Base-by-base conservation (phyloP, 1,140 invertebrate species). In the Branchinecta lindahli region DNA sequence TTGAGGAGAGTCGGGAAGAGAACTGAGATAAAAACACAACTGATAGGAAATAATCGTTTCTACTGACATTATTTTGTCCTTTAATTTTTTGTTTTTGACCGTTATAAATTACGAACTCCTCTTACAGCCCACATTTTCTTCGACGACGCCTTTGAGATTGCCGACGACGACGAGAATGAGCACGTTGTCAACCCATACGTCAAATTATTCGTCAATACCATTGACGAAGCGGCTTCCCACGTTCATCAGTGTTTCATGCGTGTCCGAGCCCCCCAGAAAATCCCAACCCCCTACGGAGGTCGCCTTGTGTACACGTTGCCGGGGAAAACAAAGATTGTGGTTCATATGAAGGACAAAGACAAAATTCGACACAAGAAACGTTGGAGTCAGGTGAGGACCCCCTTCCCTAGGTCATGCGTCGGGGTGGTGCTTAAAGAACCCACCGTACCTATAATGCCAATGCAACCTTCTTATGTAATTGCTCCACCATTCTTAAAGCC, bases 41-140 rank as follows among this genome's bases (percentile, higher is more conserved):
- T n/a, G n/a, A n/a, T n/a, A n/a, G n/a, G n/a, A n/a, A n/a, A n/a
- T n/a, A n/a, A n/a, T n/a, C n/a, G n/a, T n/a, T n/a, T n/a, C n/a
- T n/a, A n/a, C n/a, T n/a, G n/a, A n/a, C n/a, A n/a, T n/a, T n/a
- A n/a, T n/a, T n/a, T n/a, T n/a, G n/a, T n/a, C n/a, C n/a, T n/a
- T n/a, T n/a, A n/a, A n/a, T n/a, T n/a, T n/a, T n/a, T n/a, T n/a
- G n/a, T n/a, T n/a, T n/a, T n/a, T n/a, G 33, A 33, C 33, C 2
- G 33, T 1, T 3, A 33, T 33, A 33, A 33, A 33, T 33, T 33
- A 33, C 33, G 5, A 33, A 33, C 46, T 45, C 9, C 21, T 46
- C 44, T 70, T 61, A 0, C 69, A 74, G 71, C 82, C 10, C 83
- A 86, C 71, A 84, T 86, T 45, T 83, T 85, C 72, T 84, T 86